Percentiles rank a stretch among this genome's conserved stretches.
Evolutionary conservation across 2,888 invertebrate genomes (phyloP).

Genomic region (Heliconius aoede): DNA sequence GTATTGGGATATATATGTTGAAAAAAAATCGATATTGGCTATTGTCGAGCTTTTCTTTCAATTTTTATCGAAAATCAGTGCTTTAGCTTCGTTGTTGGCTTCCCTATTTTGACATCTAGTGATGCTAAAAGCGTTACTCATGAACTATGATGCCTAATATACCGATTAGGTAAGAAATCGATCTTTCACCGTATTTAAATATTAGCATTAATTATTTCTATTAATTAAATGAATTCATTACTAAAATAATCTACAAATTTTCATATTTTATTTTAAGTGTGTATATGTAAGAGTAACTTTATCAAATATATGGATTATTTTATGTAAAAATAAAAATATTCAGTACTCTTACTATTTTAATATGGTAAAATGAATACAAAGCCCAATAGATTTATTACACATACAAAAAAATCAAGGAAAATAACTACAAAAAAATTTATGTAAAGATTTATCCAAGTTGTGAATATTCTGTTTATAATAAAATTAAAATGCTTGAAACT

Average conservation of each 20-base stretch:
- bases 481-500: background rate
- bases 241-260: too few species aligned
- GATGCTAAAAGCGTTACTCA: background rate
- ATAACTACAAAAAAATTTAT: background rate
- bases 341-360: background rate
- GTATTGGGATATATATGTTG: too few species aligned
- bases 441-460: background rate
- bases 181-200: background rate
- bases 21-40: too few species aligned
- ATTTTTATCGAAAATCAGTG: too few species aligned
- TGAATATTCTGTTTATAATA: background rate
- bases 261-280: background rate
- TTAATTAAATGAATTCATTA: background rate
- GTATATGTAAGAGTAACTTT: background rate
- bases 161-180: background rate
- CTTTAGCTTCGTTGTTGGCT: too few species aligned
- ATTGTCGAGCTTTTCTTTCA: too few species aligned
- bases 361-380: background rate
- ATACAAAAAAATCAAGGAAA: background rate
- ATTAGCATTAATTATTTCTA: background rate
- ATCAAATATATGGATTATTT: background rate
- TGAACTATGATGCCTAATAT: background rate
- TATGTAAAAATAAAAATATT: background rate
- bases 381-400: conserved; percentile 4
- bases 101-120: too few species aligned